phyloP scores from a whole-genome alignment of 1,140 invertebrate species.

The Galleria mellonella region DNA sequence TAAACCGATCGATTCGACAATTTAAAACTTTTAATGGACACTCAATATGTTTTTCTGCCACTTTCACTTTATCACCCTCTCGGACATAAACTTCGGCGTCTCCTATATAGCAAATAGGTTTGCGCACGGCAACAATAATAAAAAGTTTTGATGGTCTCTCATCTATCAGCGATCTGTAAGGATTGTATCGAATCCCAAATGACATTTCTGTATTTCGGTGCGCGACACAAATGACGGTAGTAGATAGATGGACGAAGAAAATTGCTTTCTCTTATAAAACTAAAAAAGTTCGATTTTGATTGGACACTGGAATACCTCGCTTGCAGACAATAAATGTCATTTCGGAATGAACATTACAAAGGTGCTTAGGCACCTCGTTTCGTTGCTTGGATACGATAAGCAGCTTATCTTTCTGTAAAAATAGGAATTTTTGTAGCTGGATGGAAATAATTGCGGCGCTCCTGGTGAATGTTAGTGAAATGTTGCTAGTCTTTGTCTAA shows the following conservation, averaged over 20 bases:
- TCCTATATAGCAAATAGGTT: neutral
- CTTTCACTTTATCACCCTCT: neutral
- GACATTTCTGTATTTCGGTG: slow-evolving; percentile 3
- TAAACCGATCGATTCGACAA: slow-evolving; percentile 8
- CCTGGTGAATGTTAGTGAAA: too few relatives aligned
- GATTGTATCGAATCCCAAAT: slow-evolving; percentile 8
- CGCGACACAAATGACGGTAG: neutral
- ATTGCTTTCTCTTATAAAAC: too few relatives aligned
- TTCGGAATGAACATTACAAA: too few relatives aligned
- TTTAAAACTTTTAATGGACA: slow-evolving; percentile 8
- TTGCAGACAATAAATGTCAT: too few relatives aligned
- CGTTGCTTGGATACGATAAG: too few relatives aligned
- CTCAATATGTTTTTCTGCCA: neutral
- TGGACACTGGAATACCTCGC: too few relatives aligned
- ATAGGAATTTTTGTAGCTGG: too few relatives aligned
- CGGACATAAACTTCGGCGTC: neutral
- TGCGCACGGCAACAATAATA: neutral
- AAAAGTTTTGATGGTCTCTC: slow-evolving; percentile 8
- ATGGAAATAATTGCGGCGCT: too few relatives aligned
- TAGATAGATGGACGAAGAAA: neutral
- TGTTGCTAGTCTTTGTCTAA: too few relatives aligned
- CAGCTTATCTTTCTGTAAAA: too few relatives aligned
- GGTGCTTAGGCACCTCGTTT: too few relatives aligned
- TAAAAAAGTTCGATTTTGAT: too few relatives aligned
- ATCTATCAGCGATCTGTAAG: slow-evolving; percentile 1